A percentile compares a stretch with the other conserved stretches of the same genome.
Conservation (phyloP, 2,113 vertebrate species). For the Chaetops frenatus region DNA sequence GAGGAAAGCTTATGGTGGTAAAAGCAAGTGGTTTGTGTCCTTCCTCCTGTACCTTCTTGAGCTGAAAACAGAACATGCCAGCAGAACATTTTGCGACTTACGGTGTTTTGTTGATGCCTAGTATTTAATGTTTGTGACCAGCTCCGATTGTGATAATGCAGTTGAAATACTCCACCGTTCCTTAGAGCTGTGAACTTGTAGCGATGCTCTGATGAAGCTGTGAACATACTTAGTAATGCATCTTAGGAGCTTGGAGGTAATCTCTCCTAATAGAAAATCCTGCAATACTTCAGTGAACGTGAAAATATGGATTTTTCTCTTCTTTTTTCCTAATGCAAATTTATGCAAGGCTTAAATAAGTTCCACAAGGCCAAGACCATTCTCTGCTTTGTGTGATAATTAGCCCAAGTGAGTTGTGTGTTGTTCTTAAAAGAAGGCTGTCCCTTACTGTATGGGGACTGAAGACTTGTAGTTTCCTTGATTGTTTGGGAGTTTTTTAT, state of each 20-base stretch:
- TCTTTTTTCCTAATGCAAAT: background rate
- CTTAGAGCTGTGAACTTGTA: background rate
- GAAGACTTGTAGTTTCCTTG: background rate
- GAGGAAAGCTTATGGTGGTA: background rate
- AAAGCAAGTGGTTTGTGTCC: background rate
- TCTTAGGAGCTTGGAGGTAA: background rate
- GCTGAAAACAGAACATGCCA: background rate
- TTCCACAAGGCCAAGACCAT: background rate
- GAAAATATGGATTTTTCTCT: background rate
- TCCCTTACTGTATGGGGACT: background rate
- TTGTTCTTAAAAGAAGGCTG: background rate
- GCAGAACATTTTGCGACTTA: background rate
- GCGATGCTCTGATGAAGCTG: background rate
- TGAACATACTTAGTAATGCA: background rate
- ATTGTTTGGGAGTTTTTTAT: background rate
- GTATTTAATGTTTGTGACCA: background rate
- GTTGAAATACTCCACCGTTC: background rate
- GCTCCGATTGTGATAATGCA: fast-evolving
- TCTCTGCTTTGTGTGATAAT: background rate
- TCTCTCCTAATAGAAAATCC: background rate
- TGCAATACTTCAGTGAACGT: background rate
- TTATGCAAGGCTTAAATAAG: background rate
- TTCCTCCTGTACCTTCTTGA: background rate
- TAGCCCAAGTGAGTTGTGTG: background rate
- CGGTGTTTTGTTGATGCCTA: background rate